Evolutionary conservation across 2,113 vertebrate species (phyloP).

Genomic region (Urocynchramus pylzowi): DNA sequence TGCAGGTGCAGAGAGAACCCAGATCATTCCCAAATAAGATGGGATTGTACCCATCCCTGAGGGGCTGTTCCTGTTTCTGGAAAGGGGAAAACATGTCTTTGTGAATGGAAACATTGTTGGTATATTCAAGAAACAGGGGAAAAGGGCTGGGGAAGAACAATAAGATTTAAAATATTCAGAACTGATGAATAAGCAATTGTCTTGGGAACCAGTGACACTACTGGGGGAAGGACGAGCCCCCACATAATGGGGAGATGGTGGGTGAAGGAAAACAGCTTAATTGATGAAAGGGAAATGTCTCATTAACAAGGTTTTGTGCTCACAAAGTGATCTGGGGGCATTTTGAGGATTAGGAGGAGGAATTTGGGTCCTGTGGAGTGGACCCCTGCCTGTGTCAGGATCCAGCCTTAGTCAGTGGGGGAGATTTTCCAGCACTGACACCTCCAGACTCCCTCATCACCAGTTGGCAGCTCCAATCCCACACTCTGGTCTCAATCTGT

Average conservation of each 20-base stretch:
- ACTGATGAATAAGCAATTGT: slow-evolving; percentile 9
- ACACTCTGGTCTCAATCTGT: neutral
- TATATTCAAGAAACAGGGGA: neutral
- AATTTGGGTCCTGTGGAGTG: neutral
- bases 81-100: neutral
- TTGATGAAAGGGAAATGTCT: neutral
- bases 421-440: neutral
- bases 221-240: neutral
- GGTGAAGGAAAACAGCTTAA: neutral
- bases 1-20: neutral
- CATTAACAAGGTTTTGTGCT: neutral
- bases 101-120: neutral
- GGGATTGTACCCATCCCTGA: rapidly evolving
- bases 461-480: rapidly evolving
- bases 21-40: neutral
- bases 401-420: rapidly evolving
- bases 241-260: neutral
- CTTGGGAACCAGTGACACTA: neutral
- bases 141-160: neutral
- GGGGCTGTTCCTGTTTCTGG: neutral
- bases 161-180: neutral
- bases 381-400: neutral
- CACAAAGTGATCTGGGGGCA: rapidly evolving
- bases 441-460: neutral
- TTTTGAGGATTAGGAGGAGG: neutral